Evolutionary conservation across 2,113 vertebrate species (phyloP).

Genomic region (Aldabrachelys gigantea): DNA sequence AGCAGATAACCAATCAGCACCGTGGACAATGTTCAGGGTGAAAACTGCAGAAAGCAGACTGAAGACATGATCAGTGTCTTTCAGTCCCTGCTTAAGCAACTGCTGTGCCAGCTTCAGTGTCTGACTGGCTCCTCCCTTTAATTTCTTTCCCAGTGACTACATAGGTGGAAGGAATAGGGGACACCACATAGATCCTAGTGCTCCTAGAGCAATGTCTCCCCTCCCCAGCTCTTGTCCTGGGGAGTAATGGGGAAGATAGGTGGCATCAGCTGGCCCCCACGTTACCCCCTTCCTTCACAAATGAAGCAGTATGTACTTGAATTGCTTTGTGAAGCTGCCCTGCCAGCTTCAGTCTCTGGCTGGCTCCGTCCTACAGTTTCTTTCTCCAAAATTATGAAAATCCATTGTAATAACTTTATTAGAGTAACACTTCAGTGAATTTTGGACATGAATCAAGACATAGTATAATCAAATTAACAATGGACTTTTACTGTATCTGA

Average conservation of each 20-base stretch:
- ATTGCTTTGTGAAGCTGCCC: background rate
- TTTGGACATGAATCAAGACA: background rate
- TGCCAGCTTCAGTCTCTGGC: background rate
- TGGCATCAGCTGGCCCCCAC: background rate
- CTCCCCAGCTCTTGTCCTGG: background rate
- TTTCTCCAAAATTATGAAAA: background rate
- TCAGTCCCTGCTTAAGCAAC: background rate
- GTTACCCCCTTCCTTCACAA: background rate
- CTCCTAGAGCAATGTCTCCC: background rate
- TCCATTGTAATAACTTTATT: constrained; percentile 2
- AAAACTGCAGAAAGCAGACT: background rate
- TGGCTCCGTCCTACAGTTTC: background rate
- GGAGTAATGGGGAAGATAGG: background rate
- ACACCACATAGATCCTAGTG: background rate
- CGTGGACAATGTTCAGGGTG: background rate
- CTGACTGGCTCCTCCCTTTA: background rate
- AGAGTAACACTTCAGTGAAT: background rate
- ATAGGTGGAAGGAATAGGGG: background rate
- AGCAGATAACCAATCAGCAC: background rate
- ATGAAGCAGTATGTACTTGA: background rate
- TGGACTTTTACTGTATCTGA: background rate
- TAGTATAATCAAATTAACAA: background rate
- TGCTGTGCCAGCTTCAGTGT: background rate
- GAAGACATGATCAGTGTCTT: background rate
- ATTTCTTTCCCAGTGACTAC: background rate